Evolutionary conservation across 2,888 invertebrate genomes (phyloP).

Genomic region (Volucella bombylans): DNA sequence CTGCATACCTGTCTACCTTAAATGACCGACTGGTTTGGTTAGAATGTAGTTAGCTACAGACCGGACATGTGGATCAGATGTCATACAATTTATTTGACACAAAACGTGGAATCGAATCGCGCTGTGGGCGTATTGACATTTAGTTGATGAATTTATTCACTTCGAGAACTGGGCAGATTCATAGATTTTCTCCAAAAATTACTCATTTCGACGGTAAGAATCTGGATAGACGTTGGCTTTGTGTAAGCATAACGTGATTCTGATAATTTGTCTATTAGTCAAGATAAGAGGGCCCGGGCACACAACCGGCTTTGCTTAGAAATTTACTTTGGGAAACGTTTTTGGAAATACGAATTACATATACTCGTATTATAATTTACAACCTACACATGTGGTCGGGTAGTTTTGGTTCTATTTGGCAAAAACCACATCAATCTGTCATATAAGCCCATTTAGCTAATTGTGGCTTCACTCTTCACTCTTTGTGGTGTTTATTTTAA

Average conservation of each 20-base stretch:
- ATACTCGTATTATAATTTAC: slow-evolving; percentile 14
- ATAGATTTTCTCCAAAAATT: slow-evolving; percentile 21
- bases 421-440: slow-evolving; percentile 5
- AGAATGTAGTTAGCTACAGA: slow-evolving; percentile 37
- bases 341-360: slow-evolving; percentile 1
- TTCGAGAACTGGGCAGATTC: not conserved
- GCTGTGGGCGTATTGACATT: slow-evolving; percentile 21
- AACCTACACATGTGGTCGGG: slow-evolving; percentile 7
- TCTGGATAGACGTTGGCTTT: not conserved
- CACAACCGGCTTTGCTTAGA: slow-evolving; percentile 37
- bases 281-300: not conserved
- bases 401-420: not conserved
- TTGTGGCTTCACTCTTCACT: too few species aligned
- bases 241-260: slow-evolving; percentile 39
- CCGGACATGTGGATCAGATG: slow-evolving; percentile 49
- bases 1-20: not conserved
- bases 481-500: too few species aligned
- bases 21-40: slow-evolving; percentile 32
- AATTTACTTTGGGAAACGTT: slow-evolving; percentile 28
- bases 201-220: not conserved
- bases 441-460: slow-evolving; percentile 6
- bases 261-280: slow-evolving; percentile 1
- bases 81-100: slow-evolving; percentile 30
- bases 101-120: slow-evolving; percentile 22
- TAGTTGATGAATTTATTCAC: slow-evolving; percentile 6